Percentiles rank a stretch among this genome's conserved stretches.
Evolutionary conservation across 2,113 vertebrate species (phyloP).

Genomic region (Notarius quadriscutis): DNA sequence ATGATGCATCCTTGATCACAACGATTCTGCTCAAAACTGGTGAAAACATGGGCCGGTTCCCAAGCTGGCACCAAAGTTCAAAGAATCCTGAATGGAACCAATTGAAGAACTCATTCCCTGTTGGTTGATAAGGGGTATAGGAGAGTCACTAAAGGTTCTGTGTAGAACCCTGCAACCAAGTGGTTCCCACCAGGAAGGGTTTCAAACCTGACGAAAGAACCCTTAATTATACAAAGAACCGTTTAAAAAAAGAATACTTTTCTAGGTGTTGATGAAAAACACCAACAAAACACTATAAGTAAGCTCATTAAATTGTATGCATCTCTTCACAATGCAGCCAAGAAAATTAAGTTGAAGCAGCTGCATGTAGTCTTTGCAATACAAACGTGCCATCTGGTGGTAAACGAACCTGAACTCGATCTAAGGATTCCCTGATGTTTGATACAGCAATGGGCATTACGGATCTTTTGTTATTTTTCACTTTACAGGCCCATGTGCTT

Average conservation of each 20-base stretch:
- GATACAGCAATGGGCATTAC: background rate
- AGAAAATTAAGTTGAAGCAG: background rate
- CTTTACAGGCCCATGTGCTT: no score
- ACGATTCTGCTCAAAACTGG: no score
- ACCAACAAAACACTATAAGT: background rate
- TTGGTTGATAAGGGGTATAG: no score
- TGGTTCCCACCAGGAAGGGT: background rate
- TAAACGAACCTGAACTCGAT: background rate
- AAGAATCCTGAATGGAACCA: no score
- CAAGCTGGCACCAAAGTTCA: no score
- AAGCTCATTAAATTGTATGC: background rate
- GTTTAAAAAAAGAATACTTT: background rate
- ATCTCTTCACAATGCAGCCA: background rate
- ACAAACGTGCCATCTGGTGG: conserved; percentile 49
- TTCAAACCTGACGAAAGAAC: background rate
- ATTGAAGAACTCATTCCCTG: no score
- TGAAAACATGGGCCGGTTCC: no score
- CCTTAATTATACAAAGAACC: background rate
- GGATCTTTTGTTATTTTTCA: background rate
- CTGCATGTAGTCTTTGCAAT: background rate
- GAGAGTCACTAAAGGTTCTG: background rate
- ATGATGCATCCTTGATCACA: no score
- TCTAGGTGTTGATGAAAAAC: background rate
- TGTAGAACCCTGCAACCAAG: background rate
- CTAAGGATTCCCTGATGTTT: background rate